A percentile compares a stretch with the other conserved stretches of the same genome.
These are phyloP conservation scores for Psittacula derbiana DNA, from an alignment of 2,797 vertebrate genomes.

Conservation along the genomic window DNA sequence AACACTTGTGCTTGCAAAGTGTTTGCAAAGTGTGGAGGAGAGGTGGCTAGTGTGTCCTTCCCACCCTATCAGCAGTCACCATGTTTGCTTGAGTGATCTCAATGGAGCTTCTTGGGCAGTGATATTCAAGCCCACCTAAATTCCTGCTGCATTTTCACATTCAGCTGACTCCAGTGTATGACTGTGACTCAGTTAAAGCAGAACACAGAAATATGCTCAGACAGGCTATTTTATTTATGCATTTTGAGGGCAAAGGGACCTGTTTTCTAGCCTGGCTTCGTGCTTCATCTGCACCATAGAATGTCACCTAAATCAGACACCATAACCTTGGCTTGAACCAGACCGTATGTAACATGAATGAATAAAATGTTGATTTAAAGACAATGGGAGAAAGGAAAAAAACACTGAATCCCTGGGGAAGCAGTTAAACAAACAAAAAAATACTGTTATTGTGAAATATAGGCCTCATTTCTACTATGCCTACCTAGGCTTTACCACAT, in stretches of 20 bases:
- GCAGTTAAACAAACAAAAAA: background rate
- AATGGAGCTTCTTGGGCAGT: background rate
- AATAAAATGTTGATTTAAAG: background rate
- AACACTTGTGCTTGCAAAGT: background rate
- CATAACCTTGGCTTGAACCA: background rate
- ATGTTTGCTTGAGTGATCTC: background rate
- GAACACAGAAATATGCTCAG: background rate
- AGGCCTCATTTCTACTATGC: background rate
- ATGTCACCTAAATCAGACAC: background rate
- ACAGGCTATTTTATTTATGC: background rate
- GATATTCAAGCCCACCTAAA: background rate
- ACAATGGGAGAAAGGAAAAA: background rate
- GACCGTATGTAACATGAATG: background rate
- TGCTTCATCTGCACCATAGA: background rate
- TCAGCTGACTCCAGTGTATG: background rate
- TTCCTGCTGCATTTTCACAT: background rate
- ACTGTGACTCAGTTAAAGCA: background rate
- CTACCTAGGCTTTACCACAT: background rate
- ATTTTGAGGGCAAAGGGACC: background rate
- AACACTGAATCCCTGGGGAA: background rate
- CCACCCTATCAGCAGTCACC: background rate
- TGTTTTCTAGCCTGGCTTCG: background rate
- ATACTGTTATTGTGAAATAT: background rate
- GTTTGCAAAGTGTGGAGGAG: fast-evolving
- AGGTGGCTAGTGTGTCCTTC: background rate